These are phyloP conservation scores for Molossus molossus DNA, from an alignment of 2,797 vertebrate genomes.

Conservation along the genomic window DNA sequence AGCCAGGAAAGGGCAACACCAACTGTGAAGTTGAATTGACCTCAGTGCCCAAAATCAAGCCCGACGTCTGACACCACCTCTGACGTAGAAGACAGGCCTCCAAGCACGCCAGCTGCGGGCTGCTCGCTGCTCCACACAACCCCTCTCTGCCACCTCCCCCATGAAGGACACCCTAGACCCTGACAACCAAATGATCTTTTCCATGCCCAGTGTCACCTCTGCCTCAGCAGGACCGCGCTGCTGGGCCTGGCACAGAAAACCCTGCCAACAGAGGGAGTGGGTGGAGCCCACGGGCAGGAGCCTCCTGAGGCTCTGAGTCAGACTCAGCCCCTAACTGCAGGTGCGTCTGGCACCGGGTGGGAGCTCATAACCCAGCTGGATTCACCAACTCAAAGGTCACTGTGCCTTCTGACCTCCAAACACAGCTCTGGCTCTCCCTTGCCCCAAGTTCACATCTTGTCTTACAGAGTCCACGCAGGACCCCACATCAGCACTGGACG, in stretches of 20 bases:
- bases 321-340: rapidly evolving
- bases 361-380: no score
- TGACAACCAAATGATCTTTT: no score
- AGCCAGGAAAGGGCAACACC: rapidly evolving
- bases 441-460: rapidly evolving
- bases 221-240: background rate
- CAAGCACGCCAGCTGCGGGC: no score
- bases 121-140: background rate
- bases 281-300: background rate
- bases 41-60: background rate
- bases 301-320: background rate
- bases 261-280: rapidly evolving
- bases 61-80: no score
- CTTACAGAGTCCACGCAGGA: background rate
- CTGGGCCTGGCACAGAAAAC: background rate
- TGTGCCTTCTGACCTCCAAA: background rate
- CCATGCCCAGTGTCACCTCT: background rate
- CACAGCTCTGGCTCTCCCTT: background rate
- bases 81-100: rapidly evolving
- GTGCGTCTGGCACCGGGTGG: background rate
- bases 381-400: background rate
- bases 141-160: background rate
- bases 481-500: background rate
- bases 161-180: background rate
- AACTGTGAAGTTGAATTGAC: no score